Percentiles rank a stretch among this genome's conserved stretches.
Evolutionary conservation across 2,888 invertebrate species (phyloP).

Genomic region (Lamellibrachia columna): DNA sequence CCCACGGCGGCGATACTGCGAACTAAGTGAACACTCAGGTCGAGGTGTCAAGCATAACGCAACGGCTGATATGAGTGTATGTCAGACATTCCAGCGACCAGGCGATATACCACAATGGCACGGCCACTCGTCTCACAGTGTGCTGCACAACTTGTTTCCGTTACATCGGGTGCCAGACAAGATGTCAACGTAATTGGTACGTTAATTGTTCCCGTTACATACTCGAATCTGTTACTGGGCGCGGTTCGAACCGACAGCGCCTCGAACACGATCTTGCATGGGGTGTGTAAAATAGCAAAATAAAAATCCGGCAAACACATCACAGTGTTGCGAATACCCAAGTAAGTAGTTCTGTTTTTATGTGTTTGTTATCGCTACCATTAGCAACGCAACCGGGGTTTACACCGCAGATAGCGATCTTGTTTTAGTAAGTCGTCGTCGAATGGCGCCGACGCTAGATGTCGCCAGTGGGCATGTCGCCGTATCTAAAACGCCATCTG

Average conservation of each 20-base stretch:
- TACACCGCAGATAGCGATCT: background rate
- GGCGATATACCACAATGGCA: background rate
- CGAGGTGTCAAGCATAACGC: background rate
- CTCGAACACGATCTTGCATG: background rate
- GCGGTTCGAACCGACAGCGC: background rate
- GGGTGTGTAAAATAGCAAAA: background rate
- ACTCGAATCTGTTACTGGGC: background rate
- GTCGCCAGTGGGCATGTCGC: slow-evolving; percentile 16
- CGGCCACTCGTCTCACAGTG: background rate
- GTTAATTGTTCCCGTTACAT: background rate
- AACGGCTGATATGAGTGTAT: slow-evolving; percentile 5
- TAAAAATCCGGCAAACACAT: background rate
- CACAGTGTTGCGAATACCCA: background rate
- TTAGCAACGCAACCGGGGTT: background rate
- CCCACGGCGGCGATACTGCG: background rate
- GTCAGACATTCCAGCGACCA: background rate
- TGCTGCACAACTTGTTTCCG: background rate
- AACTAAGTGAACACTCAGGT: background rate
- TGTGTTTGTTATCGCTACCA: background rate
- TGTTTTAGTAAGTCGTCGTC: slow-evolving; percentile 5
- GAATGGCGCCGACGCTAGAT: background rate
- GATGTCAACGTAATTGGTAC: background rate
- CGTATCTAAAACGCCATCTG: background rate
- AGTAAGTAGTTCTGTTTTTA: background rate
- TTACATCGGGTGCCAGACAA: background rate